Evolutionary conservation across 2,888 invertebrate genomes (phyloP).

Genomic region (Drosophila maculinotata): DNA sequence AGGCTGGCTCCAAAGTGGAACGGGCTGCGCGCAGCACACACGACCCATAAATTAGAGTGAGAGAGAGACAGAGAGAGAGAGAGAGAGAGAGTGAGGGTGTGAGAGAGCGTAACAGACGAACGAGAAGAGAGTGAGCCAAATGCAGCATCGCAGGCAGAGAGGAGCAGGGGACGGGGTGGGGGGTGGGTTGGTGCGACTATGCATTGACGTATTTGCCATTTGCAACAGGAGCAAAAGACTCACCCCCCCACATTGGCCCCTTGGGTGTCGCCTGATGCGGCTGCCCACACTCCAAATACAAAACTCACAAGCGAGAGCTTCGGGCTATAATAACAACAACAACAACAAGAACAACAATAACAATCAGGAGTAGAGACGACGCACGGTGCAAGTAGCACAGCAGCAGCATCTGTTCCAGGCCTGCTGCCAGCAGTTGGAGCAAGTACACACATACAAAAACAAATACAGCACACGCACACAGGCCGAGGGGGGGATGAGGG

Average conservation of each 20-base stretch:
- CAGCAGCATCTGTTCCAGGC: constrained; percentile 50
- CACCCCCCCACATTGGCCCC: constrained; percentile 5
- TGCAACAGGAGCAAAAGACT: constrained; percentile 55
- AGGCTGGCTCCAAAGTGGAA: constrained; percentile 55
- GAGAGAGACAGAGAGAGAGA: constrained; percentile 22
- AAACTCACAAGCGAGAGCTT: constrained; percentile 53
- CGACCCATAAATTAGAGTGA: constrained; percentile 75
- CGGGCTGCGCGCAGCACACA: constrained; percentile 54
- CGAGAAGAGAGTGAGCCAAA: constrained; percentile 23
- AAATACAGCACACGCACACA: constrained; percentile 10
- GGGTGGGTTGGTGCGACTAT: background rate
- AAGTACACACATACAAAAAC: constrained; percentile 44
- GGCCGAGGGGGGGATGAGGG: background rate
- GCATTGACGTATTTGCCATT: constrained; percentile 76
- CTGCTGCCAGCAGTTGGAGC: constrained; percentile 49
- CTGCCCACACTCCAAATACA: constrained; percentile 40
- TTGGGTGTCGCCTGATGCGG: constrained; percentile 15
- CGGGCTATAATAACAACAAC: constrained; percentile 47
- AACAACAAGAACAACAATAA: constrained; percentile 24
- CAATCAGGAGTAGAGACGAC: constrained; percentile 27
- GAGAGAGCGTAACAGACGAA: constrained; percentile 24
- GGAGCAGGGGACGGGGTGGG: background rate
- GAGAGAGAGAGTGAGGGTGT: background rate
- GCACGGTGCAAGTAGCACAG: constrained; percentile 48
- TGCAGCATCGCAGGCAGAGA: constrained; percentile 32